Conservation (phyloP, 2,797 vertebrate genomes). For the Prunella strophiata region DNA sequence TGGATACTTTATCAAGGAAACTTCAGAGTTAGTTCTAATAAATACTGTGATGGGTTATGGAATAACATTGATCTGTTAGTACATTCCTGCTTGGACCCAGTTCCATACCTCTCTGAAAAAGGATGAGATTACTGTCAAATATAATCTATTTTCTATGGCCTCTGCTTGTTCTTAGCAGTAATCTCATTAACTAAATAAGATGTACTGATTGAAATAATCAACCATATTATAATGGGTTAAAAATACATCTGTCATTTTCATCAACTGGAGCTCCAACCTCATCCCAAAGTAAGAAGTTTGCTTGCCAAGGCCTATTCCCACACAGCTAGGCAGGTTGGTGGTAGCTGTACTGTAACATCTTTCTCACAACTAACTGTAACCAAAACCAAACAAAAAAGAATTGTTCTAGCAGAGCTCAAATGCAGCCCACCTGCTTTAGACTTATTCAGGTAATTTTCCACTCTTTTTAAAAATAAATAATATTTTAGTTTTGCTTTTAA, state of each 20-base stretch:
- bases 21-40: not conserved
- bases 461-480: not conserved
- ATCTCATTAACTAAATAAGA: slow-evolving; percentile 15
- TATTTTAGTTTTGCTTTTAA: not conserved
- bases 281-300: not conserved
- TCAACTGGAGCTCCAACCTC: not conserved
- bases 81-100: not conserved
- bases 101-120: not conserved
- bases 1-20: not conserved
- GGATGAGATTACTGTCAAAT: not conserved
- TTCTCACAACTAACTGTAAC: not conserved
- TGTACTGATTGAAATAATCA: not conserved
- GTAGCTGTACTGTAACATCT: not conserved
- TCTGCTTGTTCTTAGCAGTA: not conserved
- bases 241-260: not conserved
- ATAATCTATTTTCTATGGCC: not conserved
- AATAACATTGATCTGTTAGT: not conserved
- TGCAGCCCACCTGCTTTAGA: not conserved
- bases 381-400: not conserved
- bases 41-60: not conserved
- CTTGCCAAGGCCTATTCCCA: not conserved
- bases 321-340: not conserved
- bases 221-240: not conserved
- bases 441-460: not conserved
- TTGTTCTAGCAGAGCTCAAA: not conserved